phyloP scores from a whole-genome alignment of 2,797 vertebrate species.

The Sebastiscus tertius region DNA sequence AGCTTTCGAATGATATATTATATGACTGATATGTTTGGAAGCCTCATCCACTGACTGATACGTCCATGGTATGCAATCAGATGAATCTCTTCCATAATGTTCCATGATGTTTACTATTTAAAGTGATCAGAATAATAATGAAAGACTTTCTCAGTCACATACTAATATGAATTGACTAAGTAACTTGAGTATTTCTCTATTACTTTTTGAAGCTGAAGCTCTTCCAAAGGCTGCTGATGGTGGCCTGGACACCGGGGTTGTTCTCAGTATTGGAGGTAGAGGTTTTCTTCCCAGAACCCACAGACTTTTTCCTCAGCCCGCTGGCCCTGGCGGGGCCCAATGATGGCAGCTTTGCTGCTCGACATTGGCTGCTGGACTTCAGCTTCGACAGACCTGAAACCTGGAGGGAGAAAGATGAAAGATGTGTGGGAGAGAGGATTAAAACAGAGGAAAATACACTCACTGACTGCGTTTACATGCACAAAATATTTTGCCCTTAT shows the following conservation, averaged over 20 bases:
- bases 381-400: conserved; percentile 84
- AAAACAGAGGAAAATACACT: background rate
- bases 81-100: background rate
- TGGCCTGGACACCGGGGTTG: conserved; percentile 84
- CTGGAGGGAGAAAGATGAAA: conserved; percentile 62
- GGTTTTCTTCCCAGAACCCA: conserved; percentile 66
- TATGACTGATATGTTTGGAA: too few species aligned
- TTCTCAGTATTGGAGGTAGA: conserved; percentile 84
- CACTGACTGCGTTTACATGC: background rate
- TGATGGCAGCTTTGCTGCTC: conserved; percentile 71
- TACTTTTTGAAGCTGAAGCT: conserved; percentile 93
- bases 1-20: too few species aligned
- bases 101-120: background rate
- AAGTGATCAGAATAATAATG: background rate
- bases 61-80: too few species aligned
- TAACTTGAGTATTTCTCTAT: conserved; percentile 29
- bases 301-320: conserved; percentile 86
- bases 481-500: too few species aligned
- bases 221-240: conserved; percentile 91
- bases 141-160: background rate
- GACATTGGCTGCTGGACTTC: conserved; percentile 52
- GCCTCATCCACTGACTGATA: too few species aligned
- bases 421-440: background rate
- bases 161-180: background rate
- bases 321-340: conserved; percentile 87